Evolutionary conservation across 2,888 invertebrate genomes (phyloP).

Genomic region (Microdon myrmicae): DNA sequence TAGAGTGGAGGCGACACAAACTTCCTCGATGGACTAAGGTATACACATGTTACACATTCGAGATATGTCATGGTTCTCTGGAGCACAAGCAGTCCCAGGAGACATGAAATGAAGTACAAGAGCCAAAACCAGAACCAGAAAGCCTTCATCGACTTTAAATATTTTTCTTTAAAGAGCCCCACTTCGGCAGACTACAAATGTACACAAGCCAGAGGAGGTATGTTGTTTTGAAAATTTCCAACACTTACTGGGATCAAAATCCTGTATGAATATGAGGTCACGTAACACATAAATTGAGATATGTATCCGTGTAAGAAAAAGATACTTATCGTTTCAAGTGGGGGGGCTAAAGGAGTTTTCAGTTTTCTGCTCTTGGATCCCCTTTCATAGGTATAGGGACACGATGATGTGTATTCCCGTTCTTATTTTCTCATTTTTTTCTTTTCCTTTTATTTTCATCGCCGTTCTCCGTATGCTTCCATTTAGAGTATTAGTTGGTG

Average conservation of each 20-base stretch:
- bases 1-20: constrained; percentile 5
- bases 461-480: constrained; percentile 14
- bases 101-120: too few relatives aligned
- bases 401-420: too few relatives aligned
- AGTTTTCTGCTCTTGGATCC: constrained; percentile 13
- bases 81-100: constrained; percentile 14
- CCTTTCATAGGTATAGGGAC: too few relatives aligned
- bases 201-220: constrained; percentile 5
- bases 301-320: constrained; percentile 50
- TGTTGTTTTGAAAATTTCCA: constrained; percentile 41
- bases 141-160: constrained; percentile 40
- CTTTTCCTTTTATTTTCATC: neutral
- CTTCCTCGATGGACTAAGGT: constrained; percentile 35
- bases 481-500: constrained; percentile 41
- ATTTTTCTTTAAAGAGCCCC: constrained; percentile 35
- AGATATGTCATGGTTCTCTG: constrained; percentile 42
- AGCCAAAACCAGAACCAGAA: constrained; percentile 15
- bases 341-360: constrained; percentile 28
- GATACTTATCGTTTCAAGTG: constrained; percentile 50
- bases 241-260: constrained; percentile 47
- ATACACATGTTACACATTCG: constrained; percentile 45
- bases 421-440: constrained; percentile 3
- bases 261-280: constrained; percentile 52
- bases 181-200: constrained; percentile 9
- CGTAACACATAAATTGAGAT: constrained; percentile 52